Conservation (phyloP, 2,888 invertebrate genomes). For the Leucoma salicis region DNA sequence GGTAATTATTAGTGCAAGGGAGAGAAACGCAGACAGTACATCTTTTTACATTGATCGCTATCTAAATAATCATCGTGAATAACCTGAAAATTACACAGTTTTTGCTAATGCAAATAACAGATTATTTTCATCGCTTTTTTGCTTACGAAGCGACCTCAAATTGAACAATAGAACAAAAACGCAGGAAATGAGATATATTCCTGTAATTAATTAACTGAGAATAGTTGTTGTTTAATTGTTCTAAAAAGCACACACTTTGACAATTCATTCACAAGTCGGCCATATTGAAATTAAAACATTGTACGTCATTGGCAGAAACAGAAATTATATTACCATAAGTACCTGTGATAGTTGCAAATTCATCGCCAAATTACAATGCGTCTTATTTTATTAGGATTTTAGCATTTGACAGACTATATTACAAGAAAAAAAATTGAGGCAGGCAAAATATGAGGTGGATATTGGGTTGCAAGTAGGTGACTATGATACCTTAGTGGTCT, state of each 20-base stretch:
- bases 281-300: not conserved
- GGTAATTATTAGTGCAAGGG: too few species aligned
- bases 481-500: too few species aligned
- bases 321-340: too few species aligned
- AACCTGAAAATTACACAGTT: conserved; percentile 5
- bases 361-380: too few species aligned
- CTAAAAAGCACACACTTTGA: not conserved
- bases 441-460: too few species aligned
- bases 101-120: conserved; percentile 1
- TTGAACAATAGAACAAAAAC: conserved; percentile 37
- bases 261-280: not conserved
- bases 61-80: conserved; percentile 8
- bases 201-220: conserved; percentile 25
- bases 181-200: conserved; percentile 28
- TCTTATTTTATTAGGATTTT: too few species aligned
- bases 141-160: conserved; percentile 16
- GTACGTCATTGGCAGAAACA: too few species aligned
- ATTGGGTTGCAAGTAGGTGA: too few species aligned
- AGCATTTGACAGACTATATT: too few species aligned
- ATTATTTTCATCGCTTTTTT: conserved; percentile 26
- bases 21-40: too few species aligned
- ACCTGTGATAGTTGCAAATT: too few species aligned
- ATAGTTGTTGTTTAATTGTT: conserved; percentile 14
- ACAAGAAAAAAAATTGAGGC: too few species aligned
- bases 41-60: not conserved